Evolutionary conservation across 2,797 vertebrate genomes (phyloP), one percentile per base, ranked within the genome.

Genomic region (Helicolenus hilgendorfi): DNA sequence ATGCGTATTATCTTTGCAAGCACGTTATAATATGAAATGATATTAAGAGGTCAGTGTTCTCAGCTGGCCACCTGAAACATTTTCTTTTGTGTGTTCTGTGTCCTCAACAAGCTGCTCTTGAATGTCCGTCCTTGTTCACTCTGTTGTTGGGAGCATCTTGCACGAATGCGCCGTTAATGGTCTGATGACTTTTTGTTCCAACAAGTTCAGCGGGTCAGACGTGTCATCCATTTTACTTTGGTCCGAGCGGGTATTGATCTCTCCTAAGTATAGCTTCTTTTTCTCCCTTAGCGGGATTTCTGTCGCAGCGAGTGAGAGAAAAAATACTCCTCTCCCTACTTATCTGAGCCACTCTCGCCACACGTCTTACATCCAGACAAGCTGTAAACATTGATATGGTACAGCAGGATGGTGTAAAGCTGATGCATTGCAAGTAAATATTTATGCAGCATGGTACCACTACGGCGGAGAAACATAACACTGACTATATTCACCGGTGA

Each of bases 121-220:
- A 85, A 71, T 76, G 74, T 77, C 81, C 72, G 78, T 68, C 83
- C 89, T 94, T 86, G 83, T 86, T 77, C 71, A 36, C 70, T 41
- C 45, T 20, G 76, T 36, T 65, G 73, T 68, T 82, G 81, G 58
- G 69, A 75, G 86, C 68, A 73, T 93, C 86, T 68, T 76, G 89
- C 81, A 86, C 69, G 55, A 85, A 85, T 49, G 78, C 93, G 77
- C 91, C 38, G 77, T 93, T 94, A 93, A 91, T 91, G 83, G 88
- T 86, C 90, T 73, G 87, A 92, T 87, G 95, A 92, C 91, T 94
- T 94, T 93, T 89, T 92, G 92, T 95, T 94, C 89, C 89, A 92
- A 85, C 90, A 87, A 91, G 92, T 94, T 94, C 91, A 87, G 85
- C 79, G 7, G 94, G 95, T 95, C 91, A 93, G 83, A 85, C 27